Evolutionary conservation across 2,797 vertebrate species (phyloP), one percentile per base, ranked within the genome.

Genomic region (Poecilia picta): DNA sequence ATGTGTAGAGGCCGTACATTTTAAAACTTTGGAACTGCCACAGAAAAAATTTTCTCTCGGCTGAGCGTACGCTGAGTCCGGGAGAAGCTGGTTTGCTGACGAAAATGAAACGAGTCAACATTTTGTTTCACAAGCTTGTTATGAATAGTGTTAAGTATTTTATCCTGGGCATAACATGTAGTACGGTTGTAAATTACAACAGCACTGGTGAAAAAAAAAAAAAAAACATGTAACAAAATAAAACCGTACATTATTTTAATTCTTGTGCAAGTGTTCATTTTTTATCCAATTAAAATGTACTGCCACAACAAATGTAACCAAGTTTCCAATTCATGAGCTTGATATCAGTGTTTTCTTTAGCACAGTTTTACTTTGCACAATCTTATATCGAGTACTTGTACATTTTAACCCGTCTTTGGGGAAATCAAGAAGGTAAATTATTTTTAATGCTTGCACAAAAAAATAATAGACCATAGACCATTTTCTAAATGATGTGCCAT

Each of bases 401-500:
- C 82, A 82, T 90, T 90, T 86, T 88, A 70, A 83, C 81, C 72
- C 81, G 88, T 93, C 92, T 93, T 90, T 84, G 82, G 91, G 92
- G 92, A 94, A 94, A 94, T 95, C 90, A 92, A 94, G 91, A 92
- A 92, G 88, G 90, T 95, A 95, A 95, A 96, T 96, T 95, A 95
- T 95, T 95, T 95, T 95, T 95, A 96, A 96, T 95, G 95, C 93
- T 89, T 87, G 91, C 92, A 86, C 91, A 94, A 95, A 95, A 71
- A 41, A 41, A 94, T 95, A 95, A 71, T 7, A 41, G 95, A 95
- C 95, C 96, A 96, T 95, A 94, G 95, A 92, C 95, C 94, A 96
- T 96, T 96, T 95, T 90, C 94, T 94, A 95, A 95, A 95, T 86
- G 94, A 95, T 89, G 92, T 95, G 93, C 84, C 94, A 93, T 87